phyloP scores from a whole-genome alignment of 2,888 invertebrate genomes.

The Xylota segnis region DNA sequence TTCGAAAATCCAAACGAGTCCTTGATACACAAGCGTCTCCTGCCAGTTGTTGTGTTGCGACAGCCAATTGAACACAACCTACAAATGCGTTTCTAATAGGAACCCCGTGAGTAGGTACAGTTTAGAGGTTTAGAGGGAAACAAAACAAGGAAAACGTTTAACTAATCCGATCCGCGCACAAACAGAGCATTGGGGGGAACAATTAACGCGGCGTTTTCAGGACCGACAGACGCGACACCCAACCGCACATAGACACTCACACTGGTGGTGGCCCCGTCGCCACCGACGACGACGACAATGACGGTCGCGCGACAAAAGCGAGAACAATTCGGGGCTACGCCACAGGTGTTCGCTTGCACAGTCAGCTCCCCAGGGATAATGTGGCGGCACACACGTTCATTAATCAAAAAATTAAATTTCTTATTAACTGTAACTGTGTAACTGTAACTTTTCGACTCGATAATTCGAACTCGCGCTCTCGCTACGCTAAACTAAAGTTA shows the following conservation, averaged over 20 bases:
- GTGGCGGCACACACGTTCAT: not conserved
- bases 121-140: no score
- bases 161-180: conserved; percentile 9
- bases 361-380: not conserved
- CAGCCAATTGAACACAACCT: conserved; percentile 5
- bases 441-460: no score
- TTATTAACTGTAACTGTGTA: no score
- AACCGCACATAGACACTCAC: not conserved
- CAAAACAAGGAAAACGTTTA: not conserved
- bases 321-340: conserved; percentile 9
- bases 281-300: not conserved
- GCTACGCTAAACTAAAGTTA: conserved; percentile 6
- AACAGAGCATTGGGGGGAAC: conserved; percentile 26
- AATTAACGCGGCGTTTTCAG: conserved; percentile 15
- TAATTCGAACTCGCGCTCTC: conserved; percentile 6
- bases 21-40: not conserved
- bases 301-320: not conserved
- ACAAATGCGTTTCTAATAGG: not conserved
- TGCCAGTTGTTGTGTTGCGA: not conserved
- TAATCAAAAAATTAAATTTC: conserved; percentile 8
- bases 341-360: conserved; percentile 46
- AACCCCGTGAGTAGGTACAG: not conserved
- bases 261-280: no score
- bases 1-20: conserved; percentile 15
- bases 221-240: not conserved